Evolutionary conservation across 2,888 invertebrate species (phyloP), one percentile per base, ranked within the genome.

Genomic region (Stenoptilia bipunctidactyla): DNA sequence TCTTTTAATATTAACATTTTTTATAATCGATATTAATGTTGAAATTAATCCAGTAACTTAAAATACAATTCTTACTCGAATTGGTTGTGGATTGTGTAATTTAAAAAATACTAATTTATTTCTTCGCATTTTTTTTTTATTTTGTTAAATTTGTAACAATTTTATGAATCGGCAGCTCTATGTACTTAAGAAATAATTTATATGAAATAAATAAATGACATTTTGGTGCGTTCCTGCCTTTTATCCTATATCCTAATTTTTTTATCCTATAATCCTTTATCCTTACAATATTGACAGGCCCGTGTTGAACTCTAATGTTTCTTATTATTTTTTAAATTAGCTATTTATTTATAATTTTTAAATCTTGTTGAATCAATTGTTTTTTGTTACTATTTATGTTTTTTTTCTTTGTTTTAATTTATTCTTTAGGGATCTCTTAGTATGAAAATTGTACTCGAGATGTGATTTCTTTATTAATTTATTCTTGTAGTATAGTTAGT

Each of bases 261-360:
- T 45, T 51, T 56, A 57, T 56, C 43, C 47, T 52, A 47, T 47
- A 44, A 25, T 53, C 66, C 63, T 34, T 44, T 64, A 60, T 59
- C 44, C 51, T 56, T 58, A 64, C 84, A 83, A 84, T 85, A 85
- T 85, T 85, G 85, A 85, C 85, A 85, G 85, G 62, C 79, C 84
- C 71, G 83, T 83, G 85, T 84, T 84, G 83, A 72, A 75, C 72
- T 72, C 69, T 69, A 55, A 53, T 8, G 20, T 57, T 66, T 56
- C 56, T 58, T 58, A n/a, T n/a, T 63, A 65, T 67, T 69, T 64
- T 66, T 56, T 66, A 63, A 66, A 72, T 82, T 67, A 68, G 70
- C 58, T 76, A 71, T 79, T 75, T 79, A 74, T 79, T 73, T 20
- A 20, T 20, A 5, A 20, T 20, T 67, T 67, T 66, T 8, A 30